Evolutionary conservation across 2,797 vertebrate genomes (phyloP).

Genomic region (Molossus alvarezi): DNA sequence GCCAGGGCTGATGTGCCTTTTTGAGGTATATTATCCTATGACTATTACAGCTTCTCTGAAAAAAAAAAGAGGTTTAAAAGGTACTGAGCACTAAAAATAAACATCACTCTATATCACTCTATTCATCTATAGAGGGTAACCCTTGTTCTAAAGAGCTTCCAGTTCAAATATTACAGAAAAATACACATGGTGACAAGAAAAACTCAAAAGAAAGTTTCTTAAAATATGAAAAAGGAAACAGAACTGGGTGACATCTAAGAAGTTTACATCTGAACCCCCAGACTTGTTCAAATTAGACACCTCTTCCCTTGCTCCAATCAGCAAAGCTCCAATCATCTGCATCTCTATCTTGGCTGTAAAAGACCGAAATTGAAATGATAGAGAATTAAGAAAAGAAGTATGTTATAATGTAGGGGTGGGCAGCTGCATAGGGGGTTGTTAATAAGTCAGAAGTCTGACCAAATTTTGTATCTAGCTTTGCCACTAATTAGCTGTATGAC

Average conservation of each 20-base stretch:
- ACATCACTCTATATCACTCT: not conserved
- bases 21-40: slow-evolving; percentile 50
- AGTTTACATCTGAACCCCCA: not conserved
- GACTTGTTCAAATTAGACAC: slow-evolving; percentile 13
- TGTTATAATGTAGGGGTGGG: not conserved
- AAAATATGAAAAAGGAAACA: slow-evolving; percentile 72
- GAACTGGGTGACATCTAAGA: slow-evolving; percentile 63
- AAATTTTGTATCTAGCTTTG: slow-evolving; percentile 36
- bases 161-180: slow-evolving; percentile 71
- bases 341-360: not conserved
- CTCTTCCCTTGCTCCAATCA: not conserved
- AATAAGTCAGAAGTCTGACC: not conserved
- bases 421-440: too few species aligned
- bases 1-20: slow-evolving; percentile 56
- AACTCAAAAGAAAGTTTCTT: slow-evolving; percentile 54
- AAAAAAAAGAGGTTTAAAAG: slow-evolving; percentile 54
- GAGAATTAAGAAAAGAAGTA: slow-evolving; percentile 30
- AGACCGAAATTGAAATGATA: not conserved
- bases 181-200: slow-evolving; percentile 10
- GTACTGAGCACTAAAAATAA: slow-evolving; percentile 68
- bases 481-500: slow-evolving; percentile 10
- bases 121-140: not conserved
- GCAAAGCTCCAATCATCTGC: not conserved
- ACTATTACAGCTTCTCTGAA: not conserved
- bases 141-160: slow-evolving; percentile 61